A percentile compares a stretch with the other conserved stretches of the same genome.
These are phyloP conservation scores for Nowickia ferox DNA, from an alignment of 2,888 invertebrate genomes.

Conservation along the genomic window DNA sequence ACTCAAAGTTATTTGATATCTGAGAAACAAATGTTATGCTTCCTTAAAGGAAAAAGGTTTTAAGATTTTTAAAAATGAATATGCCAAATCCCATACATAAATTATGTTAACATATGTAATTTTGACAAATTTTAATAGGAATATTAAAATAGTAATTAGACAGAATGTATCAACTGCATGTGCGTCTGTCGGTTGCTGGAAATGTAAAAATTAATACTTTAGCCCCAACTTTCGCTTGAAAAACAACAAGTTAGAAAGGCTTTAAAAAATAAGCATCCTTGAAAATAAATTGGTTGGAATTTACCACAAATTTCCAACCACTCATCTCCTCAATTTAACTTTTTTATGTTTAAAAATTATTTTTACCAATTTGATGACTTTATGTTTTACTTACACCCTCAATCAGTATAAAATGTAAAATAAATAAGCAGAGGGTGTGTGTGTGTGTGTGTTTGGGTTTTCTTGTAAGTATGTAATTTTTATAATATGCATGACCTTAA, in stretches of 20 bases:
- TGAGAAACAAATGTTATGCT: constrained; percentile 25
- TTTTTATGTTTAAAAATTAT: constrained; percentile 27
- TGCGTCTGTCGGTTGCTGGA: background rate
- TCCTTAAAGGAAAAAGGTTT: constrained; percentile 13
- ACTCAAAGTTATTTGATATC: constrained; percentile 47
- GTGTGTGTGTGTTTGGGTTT: constrained; percentile 3
- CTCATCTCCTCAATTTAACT: constrained; percentile 64
- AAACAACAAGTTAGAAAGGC: constrained; percentile 22
- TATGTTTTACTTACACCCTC: constrained; percentile 65
- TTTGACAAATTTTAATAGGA: constrained; percentile 63
- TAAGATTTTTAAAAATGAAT: background rate
- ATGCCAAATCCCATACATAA: constrained; percentile 47
- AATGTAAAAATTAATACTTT: constrained; percentile 21
- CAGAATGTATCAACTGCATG: constrained; percentile 37
- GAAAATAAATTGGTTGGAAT: constrained; percentile 50
- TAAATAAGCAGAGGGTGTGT: background rate
- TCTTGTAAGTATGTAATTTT: constrained; percentile 57
- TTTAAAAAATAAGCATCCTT: constrained; percentile 54
- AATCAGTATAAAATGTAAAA: constrained; percentile 41
- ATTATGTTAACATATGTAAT: constrained; percentile 68
- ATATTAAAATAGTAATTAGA: constrained; percentile 65
- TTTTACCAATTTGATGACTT: constrained; percentile 63
- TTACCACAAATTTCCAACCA: constrained; percentile 63
- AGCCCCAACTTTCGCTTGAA: constrained; percentile 16
- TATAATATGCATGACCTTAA: constrained; percentile 80